Evolutionary conservation across 1,140 invertebrate genomes (phyloP).

Genomic region (Thaumetopoea pityocampa): DNA sequence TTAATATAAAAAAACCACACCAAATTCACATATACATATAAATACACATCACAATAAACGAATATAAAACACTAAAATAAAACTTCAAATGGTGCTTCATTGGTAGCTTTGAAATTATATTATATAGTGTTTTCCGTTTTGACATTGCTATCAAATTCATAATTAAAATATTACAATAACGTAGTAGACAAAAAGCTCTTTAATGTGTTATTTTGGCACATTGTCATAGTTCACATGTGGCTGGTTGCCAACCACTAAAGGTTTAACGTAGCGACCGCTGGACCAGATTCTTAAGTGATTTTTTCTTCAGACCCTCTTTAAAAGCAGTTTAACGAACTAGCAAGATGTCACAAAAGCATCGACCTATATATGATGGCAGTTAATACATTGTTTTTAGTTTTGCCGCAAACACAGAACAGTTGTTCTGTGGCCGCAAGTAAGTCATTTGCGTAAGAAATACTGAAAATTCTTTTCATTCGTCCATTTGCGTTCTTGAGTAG

Average conservation of each 20-base stretch:
- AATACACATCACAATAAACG: no score
- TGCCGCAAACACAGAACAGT: no score
- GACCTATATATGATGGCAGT: conserved; percentile 60
- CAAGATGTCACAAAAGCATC: conserved; percentile 59
- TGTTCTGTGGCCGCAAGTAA: no score
- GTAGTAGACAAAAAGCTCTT: conserved; percentile 52
- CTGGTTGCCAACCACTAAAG: conserved; percentile 52
- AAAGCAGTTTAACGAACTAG: conserved; percentile 60
- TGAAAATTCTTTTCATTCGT: conserved; percentile 23
- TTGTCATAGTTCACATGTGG: conserved; percentile 47
- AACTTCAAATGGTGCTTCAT: no score
- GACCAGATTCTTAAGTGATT: conserved; percentile 60
- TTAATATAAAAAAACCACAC: no score
- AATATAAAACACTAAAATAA: no score
- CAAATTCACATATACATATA: no score
- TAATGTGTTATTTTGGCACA: conserved; percentile 66
- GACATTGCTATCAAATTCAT: no score
- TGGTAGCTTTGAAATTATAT: no score
- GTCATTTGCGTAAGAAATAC: conserved; percentile 27
- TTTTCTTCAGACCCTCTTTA: conserved; percentile 44
- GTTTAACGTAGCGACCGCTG: conserved; percentile 51
- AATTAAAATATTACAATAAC: no score
- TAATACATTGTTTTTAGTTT: conserved; percentile 51
- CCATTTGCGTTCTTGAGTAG: conserved; percentile 8
- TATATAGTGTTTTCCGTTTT: no score